Evolutionary conservation across 1,140 invertebrate genomes (phyloP), one percentile per base, ranked within the genome.

Genomic region (Papilio aristodemus): DNA sequence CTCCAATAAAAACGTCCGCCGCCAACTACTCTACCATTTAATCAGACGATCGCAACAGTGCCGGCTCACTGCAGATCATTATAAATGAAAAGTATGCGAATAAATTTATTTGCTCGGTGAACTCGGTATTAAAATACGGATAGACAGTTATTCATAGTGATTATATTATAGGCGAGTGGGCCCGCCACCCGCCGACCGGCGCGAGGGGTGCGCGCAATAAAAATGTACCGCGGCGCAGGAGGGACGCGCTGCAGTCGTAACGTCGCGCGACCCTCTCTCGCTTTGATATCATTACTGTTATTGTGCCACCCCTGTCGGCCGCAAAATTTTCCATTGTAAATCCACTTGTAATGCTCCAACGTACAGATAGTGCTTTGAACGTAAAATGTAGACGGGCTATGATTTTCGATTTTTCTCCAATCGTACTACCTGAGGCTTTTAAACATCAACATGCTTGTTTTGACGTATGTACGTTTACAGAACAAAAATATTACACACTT

Each of bases 131-230:
- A 76, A 76, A 75, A 72, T 75, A 74, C 75, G 77, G 82, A 86
- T 82, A 78, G 79, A 83, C 83, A 78, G 75, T 71, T 71, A 80
- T 77, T 80, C 72, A 75, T 79, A 83, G 79, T 85, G 85, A 89
- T 91, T 87, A 85, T 87, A 85, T 86, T 86, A 84, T 75, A 80
- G 83, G 80, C 71, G 85, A 87, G 84, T 85, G 83, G 80, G 83
- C 77, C 71, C 77, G 77, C 60, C 54, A 76, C 71, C 70, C 46
- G 19, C 10, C 46, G 11, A 8, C 19, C 46, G 46, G 7, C 46
- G 19, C 76, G 82, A 82, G 84, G 83, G 83, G 83, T 81, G 83
- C 74, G 71, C 64, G 79, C 75, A 83, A 84, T 90, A 87, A 87
- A 89, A 86, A 78, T 80, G 77, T 82, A 86, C 75, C 74, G 70